Percentiles rank a stretch among this genome's conserved stretches.
Evolutionary conservation across 2,113 vertebrate genomes (phyloP).

Genomic region (Triplophysa tibetana): DNA sequence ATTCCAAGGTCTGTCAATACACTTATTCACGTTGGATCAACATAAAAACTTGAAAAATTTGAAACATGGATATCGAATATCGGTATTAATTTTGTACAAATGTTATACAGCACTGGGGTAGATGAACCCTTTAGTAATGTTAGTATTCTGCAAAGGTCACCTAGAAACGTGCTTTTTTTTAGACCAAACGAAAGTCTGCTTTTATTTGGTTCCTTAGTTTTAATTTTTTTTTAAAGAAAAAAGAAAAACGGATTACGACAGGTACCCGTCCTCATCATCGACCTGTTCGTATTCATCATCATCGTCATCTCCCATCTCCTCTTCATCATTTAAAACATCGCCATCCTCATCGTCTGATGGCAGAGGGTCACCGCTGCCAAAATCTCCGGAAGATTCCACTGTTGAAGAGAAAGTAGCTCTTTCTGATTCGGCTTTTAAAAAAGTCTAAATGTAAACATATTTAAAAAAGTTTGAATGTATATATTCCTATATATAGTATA

Average conservation of each 20-base stretch:
- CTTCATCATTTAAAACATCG: conserved; percentile 80
- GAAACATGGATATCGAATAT: conserved; percentile 65
- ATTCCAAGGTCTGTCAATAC: conserved; percentile 9
- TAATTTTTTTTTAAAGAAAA: conserved; percentile 22
- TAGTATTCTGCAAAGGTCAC: conserved; percentile 73
- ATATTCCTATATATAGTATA: no score
- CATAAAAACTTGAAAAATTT: conserved; percentile 63
- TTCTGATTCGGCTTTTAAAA: neutral
- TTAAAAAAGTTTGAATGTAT: no score
- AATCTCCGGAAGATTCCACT: conserved; percentile 90
- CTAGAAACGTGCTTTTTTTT: conserved; percentile 79
- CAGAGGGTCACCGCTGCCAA: conserved; percentile 87
- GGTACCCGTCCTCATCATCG: conserved; percentile 83
- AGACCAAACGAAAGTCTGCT: conserved; percentile 64
- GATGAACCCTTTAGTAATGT: conserved; percentile 66
- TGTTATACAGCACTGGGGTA: conserved; percentile 78
- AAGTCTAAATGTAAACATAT: no score
- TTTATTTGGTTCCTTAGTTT: conserved; percentile 50
- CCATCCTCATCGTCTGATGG: conserved; percentile 82
- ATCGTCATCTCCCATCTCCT: conserved; percentile 84
- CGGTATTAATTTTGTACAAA: conserved; percentile 83
- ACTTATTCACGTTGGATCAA: conserved; percentile 29
- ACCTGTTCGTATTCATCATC: conserved; percentile 88
- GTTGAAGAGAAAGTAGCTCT: conserved; percentile 54
- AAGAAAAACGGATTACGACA: conserved; percentile 71